phyloP scores from a whole-genome alignment of 2,113 vertebrate species.

The Cynocephalus volans region DNA sequence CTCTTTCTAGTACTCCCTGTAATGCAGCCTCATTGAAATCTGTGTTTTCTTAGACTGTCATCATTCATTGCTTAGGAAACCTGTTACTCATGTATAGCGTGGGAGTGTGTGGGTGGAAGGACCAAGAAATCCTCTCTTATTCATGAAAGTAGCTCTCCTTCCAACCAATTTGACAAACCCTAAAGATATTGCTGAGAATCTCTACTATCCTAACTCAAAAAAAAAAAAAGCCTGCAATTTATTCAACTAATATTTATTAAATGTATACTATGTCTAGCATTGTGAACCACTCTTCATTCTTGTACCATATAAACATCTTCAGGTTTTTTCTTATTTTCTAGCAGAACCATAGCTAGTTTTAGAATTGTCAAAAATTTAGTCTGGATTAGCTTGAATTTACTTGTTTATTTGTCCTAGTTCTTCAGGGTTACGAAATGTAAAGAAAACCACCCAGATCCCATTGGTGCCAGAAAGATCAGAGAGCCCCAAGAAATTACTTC shows the following conservation, averaged over 20 bases:
- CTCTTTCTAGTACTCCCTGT: not conserved
- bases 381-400: not conserved
- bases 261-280: not conserved
- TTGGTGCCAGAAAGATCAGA: not conserved
- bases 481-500: not conserved
- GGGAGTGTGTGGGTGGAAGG: not conserved
- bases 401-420: slow-evolving; percentile 37
- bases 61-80: slow-evolving; percentile 12
- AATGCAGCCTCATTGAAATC: not conserved
- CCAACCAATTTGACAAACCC: not conserved
- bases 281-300: not conserved
- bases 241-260: not conserved
- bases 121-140: not conserved
- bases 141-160: not conserved
- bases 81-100: not conserved
- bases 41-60: not conserved
- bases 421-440: not conserved
- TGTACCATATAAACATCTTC: not conserved
- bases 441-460: not conserved
- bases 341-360: slow-evolving; percentile 33
- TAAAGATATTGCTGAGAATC: not conserved
- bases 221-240: not conserved
- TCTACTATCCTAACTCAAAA: not conserved
- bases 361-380: not conserved
- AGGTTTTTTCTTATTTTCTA: not conserved